phyloP scores from a whole-genome alignment of 2,888 invertebrate genomes.

The Drosophila niveifrons region DNA sequence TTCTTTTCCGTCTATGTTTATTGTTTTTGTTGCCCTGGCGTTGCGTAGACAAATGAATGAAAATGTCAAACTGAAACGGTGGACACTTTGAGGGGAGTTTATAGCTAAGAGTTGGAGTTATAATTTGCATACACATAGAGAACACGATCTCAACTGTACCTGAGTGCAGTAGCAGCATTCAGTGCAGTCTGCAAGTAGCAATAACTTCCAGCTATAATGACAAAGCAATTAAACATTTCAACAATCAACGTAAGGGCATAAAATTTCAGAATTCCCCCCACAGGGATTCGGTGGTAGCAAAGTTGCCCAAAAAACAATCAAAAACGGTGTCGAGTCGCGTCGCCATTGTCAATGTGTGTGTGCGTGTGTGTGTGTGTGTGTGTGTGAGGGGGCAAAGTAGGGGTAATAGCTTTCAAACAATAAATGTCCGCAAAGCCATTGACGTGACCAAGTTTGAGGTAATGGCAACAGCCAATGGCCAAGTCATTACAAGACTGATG shows the following conservation, averaged over 20 bases:
- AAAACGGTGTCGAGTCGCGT: constrained; percentile 81
- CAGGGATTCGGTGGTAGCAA: background rate
- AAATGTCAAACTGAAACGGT: constrained; percentile 74
- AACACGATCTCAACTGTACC: constrained; percentile 57
- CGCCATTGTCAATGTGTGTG: constrained; percentile 43
- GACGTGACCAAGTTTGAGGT: constrained; percentile 75
- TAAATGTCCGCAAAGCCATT: constrained; percentile 85
- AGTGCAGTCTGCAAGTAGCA: constrained; percentile 57
- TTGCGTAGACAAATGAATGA: constrained; percentile 80
- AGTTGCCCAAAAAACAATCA: constrained; percentile 78
- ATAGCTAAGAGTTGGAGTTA: background rate
- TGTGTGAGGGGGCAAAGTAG: constrained; percentile 51
- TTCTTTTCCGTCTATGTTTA: constrained; percentile 1
- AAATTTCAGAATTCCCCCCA: constrained; percentile 38
- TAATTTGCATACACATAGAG: constrained; percentile 1
- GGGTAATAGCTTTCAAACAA: constrained; percentile 85
- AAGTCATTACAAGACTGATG: constrained; percentile 79
- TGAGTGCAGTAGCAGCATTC: constrained; percentile 38
- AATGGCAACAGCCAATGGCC: constrained; percentile 67
- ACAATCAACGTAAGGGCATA: constrained; percentile 72
- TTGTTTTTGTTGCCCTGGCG: constrained; percentile 27
- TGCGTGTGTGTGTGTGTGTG: background rate
- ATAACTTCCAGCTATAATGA: constrained; percentile 80
- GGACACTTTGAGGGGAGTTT: constrained; percentile 38
- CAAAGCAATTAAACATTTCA: constrained; percentile 80